Base-by-base conservation (phyloP, 2,888 invertebrate genomes). In the Operophtera brumata region DNA sequence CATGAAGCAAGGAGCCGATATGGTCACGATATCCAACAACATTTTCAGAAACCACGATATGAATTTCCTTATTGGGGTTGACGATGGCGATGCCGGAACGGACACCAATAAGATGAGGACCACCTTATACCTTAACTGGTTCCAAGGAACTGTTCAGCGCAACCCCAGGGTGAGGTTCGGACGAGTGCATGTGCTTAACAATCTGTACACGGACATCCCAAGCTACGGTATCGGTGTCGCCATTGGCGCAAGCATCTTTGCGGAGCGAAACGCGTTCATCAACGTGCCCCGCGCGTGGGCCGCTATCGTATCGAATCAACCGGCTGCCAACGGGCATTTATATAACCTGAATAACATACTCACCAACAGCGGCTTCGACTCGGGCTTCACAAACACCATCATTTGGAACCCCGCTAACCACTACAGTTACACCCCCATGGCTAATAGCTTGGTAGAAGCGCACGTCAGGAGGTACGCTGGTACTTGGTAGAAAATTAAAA, bases 31-130 rank as follows among this genome's bases (percentile, higher is more conserved):
- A 7, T 58, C 58, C 6, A 58, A 58, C 41, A 51, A 10, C 35
- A 48, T 54, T 9, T 58, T 58, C 39, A 54, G 51, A n/a, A 58
- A 58, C 36, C 54, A 54, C 32, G 35, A 58, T 39, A 47, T 54
- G 47, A 51, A 51, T 34, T 46, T 54, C 0, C 11, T 58, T n/a
- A 48, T 58, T 26, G 58, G 58, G 8, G 41, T 48, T 42, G 28
- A 45, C 8, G 58, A 58, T 30, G 13, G 20, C 4, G 26, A 6
- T 10, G 25, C 34, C 7, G 14, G n/a, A 7, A 12, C 6, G 10
- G 58, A 58, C 20, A 48, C 6, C 9, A 54, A 54, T 1, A 54
- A 51, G 30, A 30, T 58, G 9, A 47, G 28, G 13, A 28, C 42
- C 6, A 51, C 54, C n/a, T 0, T 58, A n/a, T 54, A 54, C 42